Conservation (phyloP, 2,113 vertebrate genomes). For the Oryzias javanicus region DNA sequence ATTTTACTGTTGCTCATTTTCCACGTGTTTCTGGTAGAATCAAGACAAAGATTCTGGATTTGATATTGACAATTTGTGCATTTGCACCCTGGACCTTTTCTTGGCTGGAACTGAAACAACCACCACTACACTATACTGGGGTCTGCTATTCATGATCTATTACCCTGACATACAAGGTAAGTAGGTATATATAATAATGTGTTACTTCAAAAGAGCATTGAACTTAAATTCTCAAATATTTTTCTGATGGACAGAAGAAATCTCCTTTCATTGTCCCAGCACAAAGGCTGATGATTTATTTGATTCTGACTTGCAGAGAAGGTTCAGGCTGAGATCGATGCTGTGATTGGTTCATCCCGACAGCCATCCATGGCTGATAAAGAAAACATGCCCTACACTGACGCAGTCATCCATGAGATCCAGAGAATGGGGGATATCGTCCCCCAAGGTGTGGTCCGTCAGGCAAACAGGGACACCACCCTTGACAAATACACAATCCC, state of each 20-base stretch:
- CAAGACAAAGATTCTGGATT: conserved; percentile 53
- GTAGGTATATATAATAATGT: neutral
- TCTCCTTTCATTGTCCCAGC: neutral
- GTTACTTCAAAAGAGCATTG: too few species aligned
- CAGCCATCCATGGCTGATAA: conserved; percentile 65
- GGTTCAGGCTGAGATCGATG: conserved; percentile 72
- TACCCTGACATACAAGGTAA: conserved; percentile 81
- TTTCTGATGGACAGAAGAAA: neutral
- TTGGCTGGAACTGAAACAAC: conserved; percentile 82
- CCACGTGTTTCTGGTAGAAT: conserved; percentile 17
- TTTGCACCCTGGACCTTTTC: conserved; percentile 75
- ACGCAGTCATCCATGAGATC: conserved; percentile 82
- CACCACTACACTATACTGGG: conserved; percentile 79
- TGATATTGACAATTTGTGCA: conserved; percentile 65
- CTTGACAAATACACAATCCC: conserved; percentile 61
- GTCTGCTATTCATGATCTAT: conserved; percentile 75
- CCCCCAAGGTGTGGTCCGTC: conserved; percentile 61
- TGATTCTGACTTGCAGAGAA: conserved; percentile 34
- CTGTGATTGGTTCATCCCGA: conserved; percentile 47
- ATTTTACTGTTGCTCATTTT: neutral
- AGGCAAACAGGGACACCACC: conserved; percentile 41
- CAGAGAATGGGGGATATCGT: conserved; percentile 77
- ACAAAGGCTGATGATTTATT: neutral
- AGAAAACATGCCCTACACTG: conserved; percentile 77
- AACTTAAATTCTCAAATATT: neutral